Evolutionary conservation across 2,113 vertebrate genomes (phyloP).

Genomic region (Chionodraco myersi): DNA sequence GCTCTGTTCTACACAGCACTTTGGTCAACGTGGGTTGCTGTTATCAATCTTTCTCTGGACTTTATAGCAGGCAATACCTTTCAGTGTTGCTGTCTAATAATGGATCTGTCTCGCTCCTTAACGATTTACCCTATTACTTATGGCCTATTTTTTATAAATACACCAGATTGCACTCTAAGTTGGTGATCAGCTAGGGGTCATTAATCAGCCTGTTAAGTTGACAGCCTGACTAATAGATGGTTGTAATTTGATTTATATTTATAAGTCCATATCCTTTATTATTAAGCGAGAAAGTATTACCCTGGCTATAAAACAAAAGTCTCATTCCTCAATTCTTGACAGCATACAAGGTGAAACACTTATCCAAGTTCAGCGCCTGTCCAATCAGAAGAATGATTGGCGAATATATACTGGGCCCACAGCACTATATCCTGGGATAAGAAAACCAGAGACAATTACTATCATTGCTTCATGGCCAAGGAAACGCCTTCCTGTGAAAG

Average conservation of each 20-base stretch:
- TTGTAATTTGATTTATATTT: not conserved
- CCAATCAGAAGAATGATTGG: too few relatives aligned
- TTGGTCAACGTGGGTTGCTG: too few relatives aligned
- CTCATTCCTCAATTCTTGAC: too few relatives aligned
- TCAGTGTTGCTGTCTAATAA: not conserved
- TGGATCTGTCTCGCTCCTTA: not conserved
- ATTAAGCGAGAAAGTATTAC: not conserved
- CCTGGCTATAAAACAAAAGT: not conserved
- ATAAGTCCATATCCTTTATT: not conserved
- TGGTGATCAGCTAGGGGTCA: conserved; percentile 17
- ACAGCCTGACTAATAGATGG: not conserved
- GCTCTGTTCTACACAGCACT: too few relatives aligned
- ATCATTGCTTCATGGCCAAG: not conserved
- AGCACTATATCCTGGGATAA: too few relatives aligned
- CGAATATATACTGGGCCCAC: too few relatives aligned
- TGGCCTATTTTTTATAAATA: conserved; percentile 15
- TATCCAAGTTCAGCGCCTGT: too few relatives aligned
- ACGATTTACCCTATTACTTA: not conserved
- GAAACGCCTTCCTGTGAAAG: not conserved
- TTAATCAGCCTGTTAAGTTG: conserved; percentile 10
- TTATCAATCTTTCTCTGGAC: too few relatives aligned
- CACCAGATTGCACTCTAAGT: not conserved
- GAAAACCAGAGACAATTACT: too few relatives aligned
- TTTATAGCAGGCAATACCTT: not conserved
- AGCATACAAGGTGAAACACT: not conserved